A percentile compares a stretch with the other conserved stretches of the same genome.
These are phyloP conservation scores for Sciaenops ocellatus DNA, from an alignment of 2,797 vertebrate genomes.

Conservation along the genomic window DNA sequence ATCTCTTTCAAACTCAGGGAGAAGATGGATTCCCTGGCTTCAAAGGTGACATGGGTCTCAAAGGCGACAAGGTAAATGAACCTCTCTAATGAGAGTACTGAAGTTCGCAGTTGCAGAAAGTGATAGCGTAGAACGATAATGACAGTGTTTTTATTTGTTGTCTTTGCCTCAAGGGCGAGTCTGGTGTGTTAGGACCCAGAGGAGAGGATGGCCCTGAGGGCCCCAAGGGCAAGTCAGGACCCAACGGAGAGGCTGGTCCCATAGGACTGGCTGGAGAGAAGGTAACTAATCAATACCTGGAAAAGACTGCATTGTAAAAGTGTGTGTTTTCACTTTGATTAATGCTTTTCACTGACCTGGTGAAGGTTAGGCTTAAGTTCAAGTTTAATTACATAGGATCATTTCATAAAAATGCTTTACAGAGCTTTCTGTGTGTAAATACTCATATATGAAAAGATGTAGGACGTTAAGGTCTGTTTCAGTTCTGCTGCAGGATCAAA, in stretches of 20 bases:
- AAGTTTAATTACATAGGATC: background rate
- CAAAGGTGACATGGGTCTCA: conserved; percentile 98
- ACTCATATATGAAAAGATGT: background rate
- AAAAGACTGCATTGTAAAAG: background rate
- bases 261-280: conserved; percentile 95
- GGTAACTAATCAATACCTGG: conserved; percentile 76
- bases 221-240: conserved; percentile 95
- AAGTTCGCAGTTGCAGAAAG: conserved; percentile 1
- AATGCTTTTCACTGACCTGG: conserved; percentile 2
- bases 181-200: conserved; percentile 85
- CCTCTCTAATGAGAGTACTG: conserved; percentile 4
- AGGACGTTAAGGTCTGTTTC: background rate
- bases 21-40: conserved; percentile 99
- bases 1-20: conserved; percentile 84
- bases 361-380: background rate
- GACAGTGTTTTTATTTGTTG: background rate
- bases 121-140: background rate
- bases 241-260: conserved; percentile 90
- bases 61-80: conserved; percentile 93
- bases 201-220: conserved; percentile 99
- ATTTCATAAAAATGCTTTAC: conserved; percentile 4
- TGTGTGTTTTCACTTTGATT: background rate
- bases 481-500: background rate
- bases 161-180: conserved; percentile 79
- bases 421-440: no score